Evolutionary conservation across 2,797 vertebrate genomes (phyloP).

Genomic region (Leptoclinus maculatus): DNA sequence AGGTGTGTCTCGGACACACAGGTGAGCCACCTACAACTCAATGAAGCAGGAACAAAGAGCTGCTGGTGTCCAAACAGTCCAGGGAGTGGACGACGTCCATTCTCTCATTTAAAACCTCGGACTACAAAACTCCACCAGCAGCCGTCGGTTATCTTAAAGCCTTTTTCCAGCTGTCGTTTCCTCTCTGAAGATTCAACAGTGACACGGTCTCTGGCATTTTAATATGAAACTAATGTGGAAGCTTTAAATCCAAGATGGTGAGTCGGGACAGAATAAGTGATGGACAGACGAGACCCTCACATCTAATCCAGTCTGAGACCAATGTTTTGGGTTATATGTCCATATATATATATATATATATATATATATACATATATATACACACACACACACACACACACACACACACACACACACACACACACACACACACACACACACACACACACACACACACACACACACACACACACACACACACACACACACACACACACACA

Average conservation of each 20-base stretch:
- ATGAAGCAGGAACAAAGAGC: neutral
- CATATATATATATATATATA: too few species aligned
- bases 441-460: too few species aligned
- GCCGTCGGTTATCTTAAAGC: neutral
- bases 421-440: too few species aligned
- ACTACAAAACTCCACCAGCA: too few species aligned
- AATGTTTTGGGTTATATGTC: too few species aligned
- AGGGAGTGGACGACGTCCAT: neutral
- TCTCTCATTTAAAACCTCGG: neutral
- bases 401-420: too few species aligned
- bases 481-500: too few species aligned
- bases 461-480: too few species aligned
- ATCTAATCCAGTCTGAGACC: conserved; percentile 22
- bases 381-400: too few species aligned
- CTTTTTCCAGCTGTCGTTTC: conserved; percentile 14
- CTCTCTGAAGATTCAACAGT: neutral
- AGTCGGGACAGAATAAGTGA: conserved; percentile 35
- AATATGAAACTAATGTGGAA: conserved; percentile 8
- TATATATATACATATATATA: too few species aligned
- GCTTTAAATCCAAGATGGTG: neutral
- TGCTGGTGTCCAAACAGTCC: neutral
- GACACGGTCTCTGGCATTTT: conserved; percentile 21
- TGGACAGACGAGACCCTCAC: neutral
- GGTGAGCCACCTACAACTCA: neutral
- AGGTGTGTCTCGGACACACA: neutral